Evolutionary conservation across 2,888 invertebrate species (phyloP), one percentile per base, ranked within the genome.

Genomic region (Pristionchus arcanus): DNA sequence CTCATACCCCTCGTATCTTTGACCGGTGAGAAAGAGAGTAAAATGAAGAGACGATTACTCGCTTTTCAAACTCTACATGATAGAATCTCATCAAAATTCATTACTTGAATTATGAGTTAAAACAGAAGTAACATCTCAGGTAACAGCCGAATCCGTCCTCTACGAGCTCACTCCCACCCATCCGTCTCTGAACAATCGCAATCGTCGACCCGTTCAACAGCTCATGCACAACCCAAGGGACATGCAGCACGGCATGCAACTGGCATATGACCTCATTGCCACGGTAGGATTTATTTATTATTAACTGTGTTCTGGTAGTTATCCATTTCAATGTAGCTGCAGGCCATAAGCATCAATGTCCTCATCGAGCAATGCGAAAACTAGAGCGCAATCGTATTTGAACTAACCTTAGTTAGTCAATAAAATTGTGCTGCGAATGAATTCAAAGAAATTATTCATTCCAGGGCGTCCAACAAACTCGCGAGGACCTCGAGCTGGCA

Each of bases 401-500:
- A n/a, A n/a, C n/a, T n/a, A n/a, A n/a, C n/a, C n/a, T n/a, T n/a
- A n/a, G n/a, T 16, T 71, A 34, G 34, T 74, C 25, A 7, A n/a
- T n/a, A n/a, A n/a, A 15, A 25, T 63, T 21, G 19, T 63, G 13
- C 0, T 49, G 42, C n/a, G 42, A 49, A 49, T 55, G 21, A 87
- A 16, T n/a, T 53, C 3, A 19, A 19, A 55, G 4, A 21, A 55
- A 4, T 21, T 55, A 5, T 31, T 11, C 25, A 81, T 90, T 94
- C 16, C 95, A 98, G 98, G 98, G 98, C 25, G 96, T 98, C 94
- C 97, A 97, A 83, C 98, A 98, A 95, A 98, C 98, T 0, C 98
- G 98, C 0, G 97, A 97, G 90, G 97, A 97, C 89, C 96, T 98
- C 93, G 97, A 97, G 31, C 96, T 97, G 91, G 98, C 97, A 55